A percentile compares a stretch with the other conserved stretches of the same genome.
Conservation (phyloP, 2,888 invertebrate genomes). For the Adelognathus sp. region DNA sequence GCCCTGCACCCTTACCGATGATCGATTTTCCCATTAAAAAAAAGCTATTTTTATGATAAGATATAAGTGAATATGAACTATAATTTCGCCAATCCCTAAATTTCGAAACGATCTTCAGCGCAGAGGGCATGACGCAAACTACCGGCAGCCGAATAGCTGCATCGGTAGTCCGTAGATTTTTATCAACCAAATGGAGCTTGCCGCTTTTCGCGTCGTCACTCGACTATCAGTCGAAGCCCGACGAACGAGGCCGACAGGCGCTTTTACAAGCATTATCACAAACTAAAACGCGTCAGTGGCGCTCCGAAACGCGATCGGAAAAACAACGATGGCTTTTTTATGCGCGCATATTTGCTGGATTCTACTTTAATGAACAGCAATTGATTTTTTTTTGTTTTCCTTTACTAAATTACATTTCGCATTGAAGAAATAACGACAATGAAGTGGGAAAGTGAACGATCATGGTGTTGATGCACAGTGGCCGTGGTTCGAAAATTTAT, state of each 20-base stretch:
- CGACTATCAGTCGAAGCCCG: slow-evolving; percentile 30
- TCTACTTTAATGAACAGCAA: background rate
- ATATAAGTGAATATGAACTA: too few species aligned
- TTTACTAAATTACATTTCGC: background rate
- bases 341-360: background rate
- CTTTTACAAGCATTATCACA: background rate
- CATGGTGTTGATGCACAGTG: slow-evolving; percentile 43
- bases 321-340: background rate
- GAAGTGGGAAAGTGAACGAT: slow-evolving; percentile 18
- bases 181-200: slow-evolving; percentile 43
- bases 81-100: too few species aligned
- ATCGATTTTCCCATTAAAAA: too few species aligned
- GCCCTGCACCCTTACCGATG: too few species aligned
- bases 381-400: background rate
- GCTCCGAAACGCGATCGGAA: background rate
- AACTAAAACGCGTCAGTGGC: background rate
- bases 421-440: slow-evolving; percentile 10
- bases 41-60: too few species aligned
- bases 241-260: slow-evolving; percentile 31
- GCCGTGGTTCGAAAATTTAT: background rate
- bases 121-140: background rate
- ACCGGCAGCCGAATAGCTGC: slow-evolving; percentile 17
- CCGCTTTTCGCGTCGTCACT: slow-evolving; percentile 11
- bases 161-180: slow-evolving; percentile 35
- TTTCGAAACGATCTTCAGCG: background rate